Base-by-base conservation (phyloP, 2,113 vertebrate species). In the Thermophis baileyi region DNA sequence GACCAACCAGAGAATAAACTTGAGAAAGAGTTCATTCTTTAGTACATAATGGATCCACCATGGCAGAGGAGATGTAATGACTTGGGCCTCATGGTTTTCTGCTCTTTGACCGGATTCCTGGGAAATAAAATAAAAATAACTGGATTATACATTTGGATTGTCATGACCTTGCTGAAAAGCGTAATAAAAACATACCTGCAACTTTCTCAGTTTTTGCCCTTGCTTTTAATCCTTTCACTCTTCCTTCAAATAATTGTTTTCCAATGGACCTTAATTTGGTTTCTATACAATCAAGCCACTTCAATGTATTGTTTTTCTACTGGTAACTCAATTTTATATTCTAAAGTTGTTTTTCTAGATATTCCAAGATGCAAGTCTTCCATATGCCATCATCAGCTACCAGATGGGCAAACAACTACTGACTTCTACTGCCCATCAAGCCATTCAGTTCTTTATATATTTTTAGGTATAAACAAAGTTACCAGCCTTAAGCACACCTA, bases 1-100 rank as follows among this genome's bases (percentile, higher is more conserved):
- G 81, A 98, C 98, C 94, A 99, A 94, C 99, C 99, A 99, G 90
- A 99, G 97, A 44, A 99, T 96, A 92, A 98, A 95, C 96, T 99
- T 99, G 40, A 99, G 91, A 95, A 98, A 50, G 57, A 95, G 98
- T 55, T 98, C 49, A 90, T 97, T 98, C 2, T 96, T 96, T 47
- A 98, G 91, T 86, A 97, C 92, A 25, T 97, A 85, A 8, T 91
- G 94, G 94, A 51, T 50, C 35, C 2, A 6, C 1, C 85, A 57
- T 0, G 88, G 11, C 1, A 90, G 57, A 0, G 27, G 89, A 54
- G 88, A 85, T 30, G 35, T 1, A 0, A 81, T 54, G 40, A 11
- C 1, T 2, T 35, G 63, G 74, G 50, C 91, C 44, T 85, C 27
- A 90, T 35, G 3, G 6, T 46, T 91, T 93, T 74, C 50, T 50